These are phyloP conservation scores for Pontoporia blainvillei DNA, from an alignment of 2,113 vertebrate species.

Conservation along the genomic window DNA sequence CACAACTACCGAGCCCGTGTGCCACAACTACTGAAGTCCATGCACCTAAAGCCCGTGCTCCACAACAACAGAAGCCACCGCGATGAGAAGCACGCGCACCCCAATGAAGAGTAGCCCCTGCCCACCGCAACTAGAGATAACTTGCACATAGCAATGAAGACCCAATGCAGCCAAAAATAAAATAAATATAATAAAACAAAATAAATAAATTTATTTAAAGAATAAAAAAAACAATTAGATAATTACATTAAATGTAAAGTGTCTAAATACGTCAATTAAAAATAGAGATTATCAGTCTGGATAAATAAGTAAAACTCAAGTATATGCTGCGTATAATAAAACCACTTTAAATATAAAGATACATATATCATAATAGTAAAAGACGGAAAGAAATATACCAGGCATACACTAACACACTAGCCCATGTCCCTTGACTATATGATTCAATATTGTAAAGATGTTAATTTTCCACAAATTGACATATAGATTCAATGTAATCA, in stretches of 20 bases:
- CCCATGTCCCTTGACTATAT: background rate
- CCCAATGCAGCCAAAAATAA: too few species aligned
- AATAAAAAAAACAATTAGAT: background rate
- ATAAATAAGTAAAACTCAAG: background rate
- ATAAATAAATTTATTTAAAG: too few species aligned
- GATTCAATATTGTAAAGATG: background rate
- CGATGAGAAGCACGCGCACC: too few species aligned
- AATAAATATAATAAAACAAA: too few species aligned
- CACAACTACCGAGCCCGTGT: too few species aligned
- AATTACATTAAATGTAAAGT: background rate
- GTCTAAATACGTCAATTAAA: background rate
- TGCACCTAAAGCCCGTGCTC: too few species aligned
- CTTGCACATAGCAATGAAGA: rapidly evolving
- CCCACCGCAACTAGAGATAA: too few species aligned
- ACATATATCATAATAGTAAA: background rate
- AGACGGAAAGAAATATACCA: background rate
- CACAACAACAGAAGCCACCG: too few species aligned
- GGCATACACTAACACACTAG: background rate
- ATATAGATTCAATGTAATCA: background rate
- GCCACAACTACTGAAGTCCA: too few species aligned
- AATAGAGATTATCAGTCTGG: background rate
- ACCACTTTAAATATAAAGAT: background rate
- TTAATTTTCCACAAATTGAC: background rate
- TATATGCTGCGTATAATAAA: background rate
- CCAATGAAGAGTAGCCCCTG: too few species aligned